Percentiles rank a stretch among this genome's conserved stretches.
Evolutionary conservation across 2,797 vertebrate genomes (phyloP).

Genomic region (Tympanoctomys barrerae): DNA sequence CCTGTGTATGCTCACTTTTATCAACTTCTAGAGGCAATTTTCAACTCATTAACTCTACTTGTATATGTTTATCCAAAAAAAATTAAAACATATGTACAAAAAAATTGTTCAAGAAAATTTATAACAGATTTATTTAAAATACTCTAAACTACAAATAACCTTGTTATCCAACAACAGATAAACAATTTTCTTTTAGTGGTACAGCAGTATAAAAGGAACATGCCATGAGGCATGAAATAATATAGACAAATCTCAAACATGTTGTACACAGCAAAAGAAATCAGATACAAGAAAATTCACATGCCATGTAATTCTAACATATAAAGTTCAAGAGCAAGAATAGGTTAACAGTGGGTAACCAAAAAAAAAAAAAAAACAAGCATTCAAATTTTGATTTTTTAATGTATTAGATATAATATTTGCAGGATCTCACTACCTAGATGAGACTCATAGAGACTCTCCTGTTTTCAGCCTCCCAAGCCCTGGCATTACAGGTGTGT

Average conservation of each 20-base stretch:
- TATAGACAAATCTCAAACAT: background rate
- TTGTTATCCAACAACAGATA: conserved; percentile 22
- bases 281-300: background rate
- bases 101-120: background rate
- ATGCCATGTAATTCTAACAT: background rate
- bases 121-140: conserved; percentile 19
- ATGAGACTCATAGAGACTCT: no score
- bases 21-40: background rate
- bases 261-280: background rate
- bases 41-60: background rate
- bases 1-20: background rate
- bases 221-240: background rate
- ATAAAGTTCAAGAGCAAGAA: background rate
- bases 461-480: no score
- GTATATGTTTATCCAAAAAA: background rate
- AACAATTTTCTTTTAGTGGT: background rate
- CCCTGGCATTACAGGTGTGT: no score
- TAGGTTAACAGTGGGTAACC: background rate
- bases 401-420: background rate
- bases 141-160: background rate
- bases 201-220: background rate
- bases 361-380: background rate
- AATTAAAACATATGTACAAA: background rate
- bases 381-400: background rate
- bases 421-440: no score